Conservation (phyloP, 2,888 invertebrate species). For the Eumacrocentrus americanus region DNA sequence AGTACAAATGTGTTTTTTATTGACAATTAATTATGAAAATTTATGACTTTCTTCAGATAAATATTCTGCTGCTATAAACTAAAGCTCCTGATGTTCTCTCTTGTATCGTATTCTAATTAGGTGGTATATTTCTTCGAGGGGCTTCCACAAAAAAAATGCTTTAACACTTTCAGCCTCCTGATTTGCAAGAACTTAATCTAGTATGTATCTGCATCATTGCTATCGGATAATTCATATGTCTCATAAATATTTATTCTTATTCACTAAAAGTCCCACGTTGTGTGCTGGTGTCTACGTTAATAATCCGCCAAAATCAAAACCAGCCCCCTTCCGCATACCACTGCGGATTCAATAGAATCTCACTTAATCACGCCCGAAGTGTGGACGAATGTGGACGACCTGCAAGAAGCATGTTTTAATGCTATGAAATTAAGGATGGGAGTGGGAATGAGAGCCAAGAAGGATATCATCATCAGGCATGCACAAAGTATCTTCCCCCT, state of each 20-base stretch:
- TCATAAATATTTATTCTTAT: conserved; percentile 5
- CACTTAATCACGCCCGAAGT: conserved; percentile 31
- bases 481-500: conserved; percentile 24
- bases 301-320: conserved; percentile 34
- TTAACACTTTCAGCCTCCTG: too few relatives aligned
- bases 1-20: background rate
- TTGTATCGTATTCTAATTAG: too few relatives aligned
- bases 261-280: conserved; percentile 36
- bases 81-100: too few relatives aligned
- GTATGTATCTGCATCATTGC: background rate
- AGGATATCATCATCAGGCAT: conserved; percentile 20
- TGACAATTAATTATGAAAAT: background rate
- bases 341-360: conserved; percentile 26
- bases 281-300: conserved; percentile 26
- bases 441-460: conserved; percentile 24
- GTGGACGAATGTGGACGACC: conserved; percentile 48
- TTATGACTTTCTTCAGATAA: too few relatives aligned
- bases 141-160: too few relatives aligned
- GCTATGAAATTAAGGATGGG: conserved; percentile 43
- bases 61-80: background rate
- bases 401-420: conserved; percentile 60
- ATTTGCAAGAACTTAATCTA: background rate
- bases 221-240: background rate
- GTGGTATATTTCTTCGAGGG: too few relatives aligned
- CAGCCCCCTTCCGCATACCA: conserved; percentile 30